These are phyloP conservation scores for Bombylius major DNA, from an alignment of 2,888 invertebrate species.

Conservation along the genomic window DNA sequence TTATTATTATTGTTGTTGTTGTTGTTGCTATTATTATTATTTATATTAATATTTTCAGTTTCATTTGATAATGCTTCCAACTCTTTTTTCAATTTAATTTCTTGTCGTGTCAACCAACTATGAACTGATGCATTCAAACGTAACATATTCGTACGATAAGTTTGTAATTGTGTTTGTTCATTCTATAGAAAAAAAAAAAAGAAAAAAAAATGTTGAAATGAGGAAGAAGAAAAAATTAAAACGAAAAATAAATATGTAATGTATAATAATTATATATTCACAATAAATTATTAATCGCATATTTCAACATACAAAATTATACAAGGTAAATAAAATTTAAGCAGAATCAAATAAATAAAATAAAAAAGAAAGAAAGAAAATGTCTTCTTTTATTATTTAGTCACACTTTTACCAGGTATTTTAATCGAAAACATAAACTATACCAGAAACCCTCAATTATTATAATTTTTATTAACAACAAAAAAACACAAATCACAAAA, in stretches of 20 bases:
- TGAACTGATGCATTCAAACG: slow-evolving; percentile 38
- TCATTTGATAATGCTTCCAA: slow-evolving; percentile 23
- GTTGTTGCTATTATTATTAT: neutral
- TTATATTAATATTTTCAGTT: slow-evolving; percentile 15
- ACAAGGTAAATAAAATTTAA: no score
- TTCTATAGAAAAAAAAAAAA: slow-evolving; percentile 26
- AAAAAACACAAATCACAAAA: no score
- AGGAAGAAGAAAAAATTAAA: neutral
- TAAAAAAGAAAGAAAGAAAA: no score
- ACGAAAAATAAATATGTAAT: neutral
- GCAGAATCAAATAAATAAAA: no score
- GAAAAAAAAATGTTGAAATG: neutral
- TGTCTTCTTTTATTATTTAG: no score
- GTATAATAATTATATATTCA: neutral
- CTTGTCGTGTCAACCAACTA: slow-evolving; percentile 37
- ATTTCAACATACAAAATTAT: no score
- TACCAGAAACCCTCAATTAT: no score
- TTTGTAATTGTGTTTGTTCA: slow-evolving; percentile 33
- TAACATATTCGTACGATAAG: slow-evolving; percentile 37
- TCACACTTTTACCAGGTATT: no score
- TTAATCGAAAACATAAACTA: no score
- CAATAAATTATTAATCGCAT: neutral
- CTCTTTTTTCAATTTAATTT: slow-evolving; percentile 30
- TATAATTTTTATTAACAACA: no score
- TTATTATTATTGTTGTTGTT: neutral